Base-by-base conservation (phyloP, 1,140 invertebrate genomes). In the Drosophila watanabei region DNA sequence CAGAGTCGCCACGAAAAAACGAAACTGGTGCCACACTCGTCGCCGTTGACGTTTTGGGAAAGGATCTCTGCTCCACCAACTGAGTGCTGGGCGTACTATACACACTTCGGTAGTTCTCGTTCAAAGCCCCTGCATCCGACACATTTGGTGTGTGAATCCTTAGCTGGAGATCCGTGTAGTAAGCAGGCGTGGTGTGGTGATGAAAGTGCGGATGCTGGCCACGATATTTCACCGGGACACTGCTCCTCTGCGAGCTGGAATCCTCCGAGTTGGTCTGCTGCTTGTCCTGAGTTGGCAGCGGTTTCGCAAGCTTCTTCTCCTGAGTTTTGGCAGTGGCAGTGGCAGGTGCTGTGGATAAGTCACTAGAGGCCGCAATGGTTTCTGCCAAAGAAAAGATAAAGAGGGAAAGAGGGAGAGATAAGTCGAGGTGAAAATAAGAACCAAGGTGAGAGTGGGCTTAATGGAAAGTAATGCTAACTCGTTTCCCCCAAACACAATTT, bases 311-410 rank as follows among this genome's bases (percentile, higher is more conserved):
- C 48, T 75, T 56, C 60, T 66, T 58, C 30, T 66, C 60, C 59
- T 79, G 60, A 59, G 66, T 60, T 76, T 75, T 93, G 92, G 92
- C 92, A 93, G 92, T 92, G 92, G 92, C 92, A 93, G 92, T 93
- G 92, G 88, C 89, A 79, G 90, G 82, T 87, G 79, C 79, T 81
- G 85, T 79, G 66, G 85, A 90, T 84, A 91, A 87, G 87, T 91
- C 87, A 87, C 87, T 91, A 70, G 87, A 90, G 79, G 86, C 82
- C 86, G 86, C 81, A 80, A 81, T 72, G 76, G 79, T 86, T 90
- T 90, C 86, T 90, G 79, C 20, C 49, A 59, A 32, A 24, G 37
- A 30, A 43, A 9, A 71, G n/a, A 48, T 18, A 66, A 52, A 51
- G 16, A 30, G n/a, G n/a, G n/a, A n/a, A n/a, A n/a, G 24, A 45